Conservation (phyloP, 1,140 invertebrate species). For the Drosophila lacertosa region DNA sequence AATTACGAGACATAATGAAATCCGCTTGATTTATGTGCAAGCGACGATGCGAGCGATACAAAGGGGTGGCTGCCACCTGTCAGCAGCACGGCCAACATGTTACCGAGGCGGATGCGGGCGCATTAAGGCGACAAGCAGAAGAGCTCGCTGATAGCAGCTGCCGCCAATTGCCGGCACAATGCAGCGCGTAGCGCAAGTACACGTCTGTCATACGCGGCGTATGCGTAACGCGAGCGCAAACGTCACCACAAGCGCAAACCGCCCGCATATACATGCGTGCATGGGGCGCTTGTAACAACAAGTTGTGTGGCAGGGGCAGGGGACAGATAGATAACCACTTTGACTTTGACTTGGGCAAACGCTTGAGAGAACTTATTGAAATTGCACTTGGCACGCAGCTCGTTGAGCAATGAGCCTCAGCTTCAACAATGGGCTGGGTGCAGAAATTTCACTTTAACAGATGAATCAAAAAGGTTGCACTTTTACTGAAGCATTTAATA, state of each 20-base stretch:
- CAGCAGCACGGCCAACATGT: constrained; percentile 37
- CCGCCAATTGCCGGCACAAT: constrained; percentile 37
- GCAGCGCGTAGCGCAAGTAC: constrained; percentile 23
- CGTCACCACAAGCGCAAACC: constrained; percentile 11
- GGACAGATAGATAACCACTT: neutral
- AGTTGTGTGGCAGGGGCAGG: neutral
- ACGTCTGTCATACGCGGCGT: constrained; percentile 36
- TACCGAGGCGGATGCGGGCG: constrained; percentile 31
- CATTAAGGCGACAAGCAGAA: constrained; percentile 14
- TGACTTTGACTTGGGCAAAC: constrained; percentile 25
- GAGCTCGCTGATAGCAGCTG: constrained; percentile 40
- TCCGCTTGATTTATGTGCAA: constrained; percentile 51
- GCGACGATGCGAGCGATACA: neutral
- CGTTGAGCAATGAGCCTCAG: too few relatives aligned
- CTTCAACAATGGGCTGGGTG: too few relatives aligned
- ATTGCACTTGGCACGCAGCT: constrained; percentile 48
- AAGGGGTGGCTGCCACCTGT: constrained; percentile 17
- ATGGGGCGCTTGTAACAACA: constrained; percentile 12
- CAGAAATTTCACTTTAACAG: too few relatives aligned
- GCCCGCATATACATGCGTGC: constrained; percentile 1
- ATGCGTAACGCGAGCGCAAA: constrained; percentile 44
- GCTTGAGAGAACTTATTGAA: constrained; percentile 46
- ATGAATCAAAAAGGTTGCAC: too few relatives aligned
- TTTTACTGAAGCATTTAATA: too few relatives aligned
- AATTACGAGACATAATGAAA: constrained; percentile 62